Base-by-base conservation (phyloP, 2,797 vertebrate species). In the Tokudaia tokunoshimensis region DNA sequence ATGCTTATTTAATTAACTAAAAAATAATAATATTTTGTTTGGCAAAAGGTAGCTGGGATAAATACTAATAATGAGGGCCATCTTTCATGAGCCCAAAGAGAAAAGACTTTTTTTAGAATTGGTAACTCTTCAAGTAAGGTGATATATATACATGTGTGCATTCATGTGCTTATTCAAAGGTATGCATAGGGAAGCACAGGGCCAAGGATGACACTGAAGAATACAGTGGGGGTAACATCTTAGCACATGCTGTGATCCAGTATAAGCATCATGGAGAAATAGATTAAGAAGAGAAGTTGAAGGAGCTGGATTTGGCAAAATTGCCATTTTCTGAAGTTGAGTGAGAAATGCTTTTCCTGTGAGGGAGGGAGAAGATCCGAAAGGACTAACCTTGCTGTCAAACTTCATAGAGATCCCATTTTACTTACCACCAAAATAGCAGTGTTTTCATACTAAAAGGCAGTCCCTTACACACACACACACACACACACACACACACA, bases 21-120 rank as follows among this genome's bases (percentile, higher is more conserved):
- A 91, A 81, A 74, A 93, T 24, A 81, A 34, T 55, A 82, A 81
- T 67, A 65, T 34, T 91, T 81, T 92, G 7, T 63, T 94, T 94
- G 15, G 22, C 3, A 92, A 92, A 29, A 17, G 55, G 57, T 92
- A 86, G 4, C 17, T 59, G 82, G 47, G 29, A 76, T 81, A 94
- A 92, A 94, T 20, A 41, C 13, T 90, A 91, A 50, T 83, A 92
- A 91, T 17, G 44, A 96, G 70, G 29, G 6, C 55, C 24, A 13
- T 67, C 50, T 37, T 91, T 84, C n/a, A 9, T 84, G 63, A 81
- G 10, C 6, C 5, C 10, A 84, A 50, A 87, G 92, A 10, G 52
- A 34, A 37, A 61, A 87, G 34, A 2, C 7, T 59, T 85, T 91
- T 93, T 89, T 93, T 50, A 85, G 44, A 93, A 74, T 41, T 57